phyloP scores from a whole-genome alignment of 2,888 invertebrate species.

The Ochropleura plecta region DNA sequence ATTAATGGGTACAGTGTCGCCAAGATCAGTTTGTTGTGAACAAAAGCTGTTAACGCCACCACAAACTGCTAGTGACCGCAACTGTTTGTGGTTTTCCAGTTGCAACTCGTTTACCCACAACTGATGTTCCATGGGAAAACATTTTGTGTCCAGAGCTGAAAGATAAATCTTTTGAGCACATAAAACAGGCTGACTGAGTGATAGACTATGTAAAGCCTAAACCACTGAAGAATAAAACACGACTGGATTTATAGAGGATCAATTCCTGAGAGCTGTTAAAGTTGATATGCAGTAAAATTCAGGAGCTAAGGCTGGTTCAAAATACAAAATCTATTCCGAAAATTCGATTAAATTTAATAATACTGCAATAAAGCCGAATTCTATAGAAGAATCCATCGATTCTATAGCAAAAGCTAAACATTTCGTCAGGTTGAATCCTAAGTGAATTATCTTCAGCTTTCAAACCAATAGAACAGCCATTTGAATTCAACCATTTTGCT shows the following conservation, averaged over 20 bases:
- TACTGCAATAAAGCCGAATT: conserved; percentile 18
- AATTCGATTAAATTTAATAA: conserved; percentile 33
- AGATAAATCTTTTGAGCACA: conserved; percentile 43
- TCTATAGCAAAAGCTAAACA: conserved; percentile 49
- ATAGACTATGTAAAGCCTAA: conserved; percentile 14
- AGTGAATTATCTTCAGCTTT: conserved; percentile 46
- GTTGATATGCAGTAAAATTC: conserved; percentile 8
- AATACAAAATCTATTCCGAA: conserved; percentile 11
- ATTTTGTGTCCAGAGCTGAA: conserved; percentile 28
- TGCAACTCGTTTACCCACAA: conserved; percentile 56
- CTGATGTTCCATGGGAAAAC: conserved; percentile 48
- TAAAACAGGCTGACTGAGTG: conserved; percentile 38
- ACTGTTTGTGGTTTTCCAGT: conserved; percentile 57
- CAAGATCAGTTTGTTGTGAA: conserved; percentile 58
- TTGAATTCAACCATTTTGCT: conserved; percentile 58
- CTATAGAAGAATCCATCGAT: conserved; percentile 22
- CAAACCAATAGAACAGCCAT: conserved; percentile 52
- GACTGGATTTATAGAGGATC: conserved; percentile 18
- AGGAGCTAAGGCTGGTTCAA: not conserved
- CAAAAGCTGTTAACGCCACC: conserved; percentile 58
- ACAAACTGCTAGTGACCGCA: conserved; percentile 39
- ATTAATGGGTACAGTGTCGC: conserved; percentile 41
- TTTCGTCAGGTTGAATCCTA: conserved; percentile 48
- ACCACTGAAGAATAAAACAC: conserved; percentile 15
- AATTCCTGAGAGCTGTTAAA: not conserved